Conservation (phyloP, 2,888 invertebrate genomes). For the Leptinotarsa peninsularis region DNA sequence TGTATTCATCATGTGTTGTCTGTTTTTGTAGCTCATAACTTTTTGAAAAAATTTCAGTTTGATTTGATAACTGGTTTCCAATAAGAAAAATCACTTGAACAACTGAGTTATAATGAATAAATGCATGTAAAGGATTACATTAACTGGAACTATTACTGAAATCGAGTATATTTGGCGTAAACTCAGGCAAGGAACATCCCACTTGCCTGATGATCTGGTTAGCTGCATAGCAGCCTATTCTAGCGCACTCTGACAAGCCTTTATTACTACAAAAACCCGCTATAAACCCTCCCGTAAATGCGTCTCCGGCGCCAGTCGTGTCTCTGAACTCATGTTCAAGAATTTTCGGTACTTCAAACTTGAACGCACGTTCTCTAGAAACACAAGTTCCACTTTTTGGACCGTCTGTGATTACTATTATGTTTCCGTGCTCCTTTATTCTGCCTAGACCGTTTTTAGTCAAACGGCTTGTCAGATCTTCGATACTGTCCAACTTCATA, state of each 20-base stretch:
- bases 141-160: background rate
- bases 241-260: conserved; percentile 64
- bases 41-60: no score
- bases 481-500: conserved; percentile 52
- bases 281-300: conserved; percentile 72
- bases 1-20: no score
- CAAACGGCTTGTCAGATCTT: conserved; percentile 40
- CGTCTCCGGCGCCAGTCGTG: conserved; percentile 73
- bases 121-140: background rate
- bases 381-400: conserved; percentile 69
- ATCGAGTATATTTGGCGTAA: conserved; percentile 21
- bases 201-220: conserved; percentile 67
- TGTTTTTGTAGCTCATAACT: no score
- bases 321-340: conserved; percentile 66
- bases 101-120: background rate
- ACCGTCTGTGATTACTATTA: conserved; percentile 76
- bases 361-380: conserved; percentile 48
- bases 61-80: no score
- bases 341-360: conserved; percentile 64
- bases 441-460: conserved; percentile 32
- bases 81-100: background rate
- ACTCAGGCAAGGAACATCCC: conserved; percentile 67
- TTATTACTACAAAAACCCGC: conserved; percentile 66
- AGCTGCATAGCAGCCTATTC: conserved; percentile 66
- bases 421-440: conserved; percentile 61